A percentile compares a stretch with the other conserved stretches of the same genome.
phyloP scores from a whole-genome alignment of 2,888 invertebrate species.

The Dryobota labecula region DNA sequence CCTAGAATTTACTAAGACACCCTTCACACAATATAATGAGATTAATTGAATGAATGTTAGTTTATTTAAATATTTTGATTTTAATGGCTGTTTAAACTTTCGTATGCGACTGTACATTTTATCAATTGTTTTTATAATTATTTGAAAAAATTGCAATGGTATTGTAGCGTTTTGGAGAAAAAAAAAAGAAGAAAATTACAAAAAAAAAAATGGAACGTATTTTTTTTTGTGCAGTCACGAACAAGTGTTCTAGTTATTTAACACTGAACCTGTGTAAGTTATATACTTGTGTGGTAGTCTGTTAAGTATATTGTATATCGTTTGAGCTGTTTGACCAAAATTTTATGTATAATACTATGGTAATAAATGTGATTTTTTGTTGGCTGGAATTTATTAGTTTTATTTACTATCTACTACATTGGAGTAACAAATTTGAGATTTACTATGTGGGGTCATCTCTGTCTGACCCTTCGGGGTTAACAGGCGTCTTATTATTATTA shows the following conservation, averaged over 20 bases:
- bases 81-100: constrained; percentile 30
- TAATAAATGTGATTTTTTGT: constrained; percentile 76
- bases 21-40: constrained; percentile 54
- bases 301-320: constrained; percentile 57
- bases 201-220: background rate
- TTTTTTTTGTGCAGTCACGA: constrained; percentile 23
- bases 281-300: constrained; percentile 48
- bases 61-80: constrained; percentile 18
- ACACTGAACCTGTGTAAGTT: constrained; percentile 25
- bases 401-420: constrained; percentile 40
- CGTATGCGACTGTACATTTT: constrained; percentile 32
- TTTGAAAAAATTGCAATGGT: background rate
- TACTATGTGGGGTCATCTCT: no score
- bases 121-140: background rate
- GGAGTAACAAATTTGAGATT: background rate
- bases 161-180: background rate
- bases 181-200: constrained; percentile 4
- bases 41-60: constrained; percentile 39
- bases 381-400: constrained; percentile 62
- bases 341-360: constrained; percentile 78
- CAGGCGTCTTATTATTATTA: no score
- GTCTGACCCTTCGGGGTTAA: no score
- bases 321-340: constrained; percentile 72
- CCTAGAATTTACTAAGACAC: constrained; percentile 30
- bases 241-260: constrained; percentile 35